Conservation (phyloP, 2,888 invertebrate genomes). For the Molorchus minor region DNA sequence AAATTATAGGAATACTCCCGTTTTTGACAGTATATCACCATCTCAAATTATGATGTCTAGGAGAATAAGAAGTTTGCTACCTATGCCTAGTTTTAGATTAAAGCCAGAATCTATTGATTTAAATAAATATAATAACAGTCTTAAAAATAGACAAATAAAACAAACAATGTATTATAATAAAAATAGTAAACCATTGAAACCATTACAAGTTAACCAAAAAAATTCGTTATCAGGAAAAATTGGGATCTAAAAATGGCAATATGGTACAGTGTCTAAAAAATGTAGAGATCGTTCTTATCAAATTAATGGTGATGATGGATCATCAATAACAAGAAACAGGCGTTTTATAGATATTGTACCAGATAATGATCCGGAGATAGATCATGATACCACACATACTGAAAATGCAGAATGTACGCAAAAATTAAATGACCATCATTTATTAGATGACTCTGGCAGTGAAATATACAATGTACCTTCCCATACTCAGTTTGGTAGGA, state of each 20-base stretch:
- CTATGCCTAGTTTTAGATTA: not conserved
- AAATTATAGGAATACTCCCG: slow-evolving; percentile 22
- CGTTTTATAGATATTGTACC: slow-evolving; percentile 18
- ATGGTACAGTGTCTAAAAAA: slow-evolving; percentile 13
- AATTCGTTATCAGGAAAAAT: slow-evolving; percentile 7
- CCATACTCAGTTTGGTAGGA: no score
- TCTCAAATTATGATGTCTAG: slow-evolving; percentile 16
- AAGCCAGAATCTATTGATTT: not conserved
- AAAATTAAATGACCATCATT: no score
- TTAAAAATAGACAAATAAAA: slow-evolving; percentile 7
- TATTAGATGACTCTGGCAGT: no score
- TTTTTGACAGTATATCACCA: slow-evolving; percentile 1
- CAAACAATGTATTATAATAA: slow-evolving; percentile 15
- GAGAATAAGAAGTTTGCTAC: slow-evolving; percentile 7
- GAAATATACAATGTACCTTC: no score
- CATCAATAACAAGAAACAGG: slow-evolving; percentile 4
- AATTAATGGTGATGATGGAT: no score
- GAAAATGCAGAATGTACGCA: no score
- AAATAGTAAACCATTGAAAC: slow-evolving; percentile 3
- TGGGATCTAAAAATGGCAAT: slow-evolving; percentile 11
- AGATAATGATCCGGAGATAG: no score
- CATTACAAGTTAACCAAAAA: slow-evolving; percentile 9
- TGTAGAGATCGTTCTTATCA: not conserved
- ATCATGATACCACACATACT: no score
- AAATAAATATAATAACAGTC: slow-evolving; percentile 7